A percentile compares a stretch with the other conserved stretches of the same genome.
Evolutionary conservation across 2,113 vertebrate genomes (phyloP).

Genomic region (Actenoides lindsayi): DNA sequence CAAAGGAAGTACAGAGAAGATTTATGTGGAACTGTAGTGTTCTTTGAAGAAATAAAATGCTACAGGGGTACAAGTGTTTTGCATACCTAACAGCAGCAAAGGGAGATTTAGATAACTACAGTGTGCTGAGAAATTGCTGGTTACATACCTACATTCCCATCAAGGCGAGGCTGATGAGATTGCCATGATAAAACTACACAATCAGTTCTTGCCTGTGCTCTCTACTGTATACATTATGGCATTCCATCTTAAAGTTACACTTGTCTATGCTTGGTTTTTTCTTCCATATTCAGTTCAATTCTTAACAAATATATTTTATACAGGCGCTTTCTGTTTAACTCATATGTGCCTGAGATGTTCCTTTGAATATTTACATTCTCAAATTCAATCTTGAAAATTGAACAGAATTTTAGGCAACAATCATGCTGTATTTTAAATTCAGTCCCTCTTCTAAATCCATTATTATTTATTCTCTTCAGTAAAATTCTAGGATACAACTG

Average conservation of each 20-base stretch:
- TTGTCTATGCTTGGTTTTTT: background rate
- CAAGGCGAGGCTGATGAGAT: background rate
- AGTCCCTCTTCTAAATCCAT: background rate
- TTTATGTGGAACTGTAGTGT: background rate
- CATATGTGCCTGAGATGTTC: background rate
- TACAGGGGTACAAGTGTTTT: background rate
- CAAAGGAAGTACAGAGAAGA: background rate
- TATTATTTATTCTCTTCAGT: background rate
- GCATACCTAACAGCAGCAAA: background rate
- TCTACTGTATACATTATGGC: background rate
- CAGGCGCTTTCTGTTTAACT: background rate
- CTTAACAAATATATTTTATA: background rate
- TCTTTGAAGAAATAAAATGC: background rate
- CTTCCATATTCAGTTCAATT: background rate
- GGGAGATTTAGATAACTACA: background rate
- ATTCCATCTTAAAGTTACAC: background rate
- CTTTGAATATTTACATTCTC: background rate
- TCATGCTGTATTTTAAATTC: background rate
- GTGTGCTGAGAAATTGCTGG: background rate
- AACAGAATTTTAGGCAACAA: background rate
- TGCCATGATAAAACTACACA: background rate
- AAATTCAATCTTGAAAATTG: background rate
- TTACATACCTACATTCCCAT: background rate
- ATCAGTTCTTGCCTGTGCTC: background rate
- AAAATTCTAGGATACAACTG: background rate